Base-by-base conservation (phyloP, 2,888 invertebrate genomes). In the Cheilosia vernalis region DNA sequence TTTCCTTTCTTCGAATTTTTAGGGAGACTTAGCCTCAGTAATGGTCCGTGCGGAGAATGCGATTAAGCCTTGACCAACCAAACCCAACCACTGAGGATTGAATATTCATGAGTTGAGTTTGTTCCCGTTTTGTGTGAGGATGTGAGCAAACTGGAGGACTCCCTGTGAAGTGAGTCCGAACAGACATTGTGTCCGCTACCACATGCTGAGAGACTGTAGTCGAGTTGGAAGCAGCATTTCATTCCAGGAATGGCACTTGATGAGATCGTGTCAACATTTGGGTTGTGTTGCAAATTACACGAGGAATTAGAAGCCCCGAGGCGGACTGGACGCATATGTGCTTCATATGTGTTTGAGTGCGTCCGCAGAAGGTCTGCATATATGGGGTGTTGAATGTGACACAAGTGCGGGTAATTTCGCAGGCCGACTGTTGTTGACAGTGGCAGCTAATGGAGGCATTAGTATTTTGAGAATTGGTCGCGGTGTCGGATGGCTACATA, bases 361-460 rank as follows among this genome's bases (percentile, higher is more conserved):
- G 24, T 19, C 53, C 49, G 33, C 61, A 40, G 47, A 47, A 67
- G 49, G 10, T 55, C 17, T 19, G 19, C 49, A 40, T 42, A 27
- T 2, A 30, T 42, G 42, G 49, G 55, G 58, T 82, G 77, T 61
- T 42, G 70, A 58, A 64, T 47, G 44, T 30, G 19, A 17, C 13
- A 51, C 27, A 37, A 67, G 53, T 70, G 37, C 13, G 47, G 27
- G 55, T 55, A 53, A 47, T 40, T 70, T 58, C 19, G 64, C 51
- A 51, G 44, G 44, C 58, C 17, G 47, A 58, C n/a, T 47, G 47
- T 37, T 78, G 72, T 72, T 78, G 72, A 70, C 70, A 84, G 70
- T 64, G 58, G 79, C 63, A 24, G 49, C 73, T 84, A 79, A 84
- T 84, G 74, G 79, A 69, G 73, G 69, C 63, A 69, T 84, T 84